Conservation (phyloP, 2,797 vertebrate species). For the Esox lucius region DNA sequence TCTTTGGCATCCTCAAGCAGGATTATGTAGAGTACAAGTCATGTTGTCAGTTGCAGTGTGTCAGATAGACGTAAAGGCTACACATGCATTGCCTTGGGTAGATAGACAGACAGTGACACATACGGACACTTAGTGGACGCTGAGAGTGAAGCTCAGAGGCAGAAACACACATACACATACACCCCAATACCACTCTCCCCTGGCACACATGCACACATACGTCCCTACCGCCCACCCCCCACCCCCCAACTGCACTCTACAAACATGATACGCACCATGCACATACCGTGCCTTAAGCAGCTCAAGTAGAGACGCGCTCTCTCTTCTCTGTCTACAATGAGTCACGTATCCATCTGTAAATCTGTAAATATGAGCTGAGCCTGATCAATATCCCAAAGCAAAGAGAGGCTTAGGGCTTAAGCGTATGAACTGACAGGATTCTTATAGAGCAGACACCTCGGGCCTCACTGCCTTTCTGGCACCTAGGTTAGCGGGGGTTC, state of each 20-base stretch:
- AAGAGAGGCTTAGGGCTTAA: conserved; percentile 60
- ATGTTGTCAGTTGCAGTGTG: conserved; percentile 57
- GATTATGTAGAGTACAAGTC: conserved; percentile 64
- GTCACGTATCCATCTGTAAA: conserved; percentile 45
- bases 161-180: no score
- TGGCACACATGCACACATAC: no score
- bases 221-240: no score
- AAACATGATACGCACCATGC: no score
- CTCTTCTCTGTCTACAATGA: conserved; percentile 23
- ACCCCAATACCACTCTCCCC: no score
- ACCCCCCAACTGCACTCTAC: no score
- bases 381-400: conserved; percentile 67
- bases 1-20: conserved; percentile 50
- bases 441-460: conserved; percentile 26
- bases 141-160: no score
- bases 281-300: no score
- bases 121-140: no score
- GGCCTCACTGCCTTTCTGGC: background rate
- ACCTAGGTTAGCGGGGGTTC: background rate
- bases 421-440: conserved; percentile 55
- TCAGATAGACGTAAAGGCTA: background rate
- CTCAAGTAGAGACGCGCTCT: no score
- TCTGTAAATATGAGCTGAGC: conserved; percentile 56
- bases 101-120: no score
- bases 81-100: no score